Evolutionary conservation across 2,888 invertebrate genomes (phyloP), one percentile per base, ranked within the genome.

Genomic region (Galerucella pusilla): DNA sequence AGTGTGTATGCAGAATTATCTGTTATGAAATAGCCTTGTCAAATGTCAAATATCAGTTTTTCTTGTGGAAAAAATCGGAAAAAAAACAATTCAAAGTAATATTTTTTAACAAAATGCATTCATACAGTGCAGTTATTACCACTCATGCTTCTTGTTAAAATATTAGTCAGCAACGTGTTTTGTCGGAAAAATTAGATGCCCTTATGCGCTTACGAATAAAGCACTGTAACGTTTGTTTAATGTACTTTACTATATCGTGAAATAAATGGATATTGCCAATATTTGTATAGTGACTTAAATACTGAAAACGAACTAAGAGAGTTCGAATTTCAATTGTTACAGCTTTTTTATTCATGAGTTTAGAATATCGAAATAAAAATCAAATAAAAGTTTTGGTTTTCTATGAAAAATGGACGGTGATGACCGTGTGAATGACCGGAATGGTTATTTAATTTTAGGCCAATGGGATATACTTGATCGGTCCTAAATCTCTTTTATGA

Each of bases 391-490:
- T 76, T 72, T 57, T 65, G 69, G 75, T 75, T 68, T 57, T 64
- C 71, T 74, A 77, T 78, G 78, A 77, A 78, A 78, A 74, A 78
- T 74, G 71, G 74, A 76, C 75, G 78, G 74, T 78, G 81, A 80
- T 79, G 80, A 81, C 77, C 80, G 79, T 80, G 78, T 77, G 80
- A 83, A 83, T 82, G 80, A 81, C 80, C 80, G 79, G 78, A 80
- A 80, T 79, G 75, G 81, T 82, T 81, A 81, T 83, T 83, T 83
- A 81, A 83, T 83, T 83, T 83, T 81, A 79, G 80, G 80, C 81
- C 82, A 81, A 82, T 82, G 75, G 78, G 78, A 77, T 80, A 80
- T 78, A 77, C 81, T 81, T 81, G 77, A 79, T 79, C 77, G 81
- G 77, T 78, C 80, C 78, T 82, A 83, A 83, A 82, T 82, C 83